Percentiles rank a stretch among this genome's conserved stretches.
Conservation (phyloP, 2,797 vertebrate species). For the Kryptolebias ocellatus region DNA sequence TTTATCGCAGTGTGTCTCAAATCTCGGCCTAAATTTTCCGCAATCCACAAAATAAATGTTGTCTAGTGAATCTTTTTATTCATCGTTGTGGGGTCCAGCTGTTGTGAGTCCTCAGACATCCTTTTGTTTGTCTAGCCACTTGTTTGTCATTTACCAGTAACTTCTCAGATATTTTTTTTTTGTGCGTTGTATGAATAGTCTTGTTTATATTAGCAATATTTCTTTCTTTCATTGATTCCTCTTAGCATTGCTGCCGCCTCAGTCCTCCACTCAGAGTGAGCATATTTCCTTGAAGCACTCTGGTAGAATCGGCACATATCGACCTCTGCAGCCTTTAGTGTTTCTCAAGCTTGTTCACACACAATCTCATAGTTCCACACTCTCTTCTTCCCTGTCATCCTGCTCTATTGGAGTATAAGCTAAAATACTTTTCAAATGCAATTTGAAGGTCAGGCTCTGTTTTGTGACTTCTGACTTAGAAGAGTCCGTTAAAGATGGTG, state of each 20-base stretch:
- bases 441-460: conserved; percentile 21
- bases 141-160: conserved; percentile 20
- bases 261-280: conserved; percentile 19
- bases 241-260: conserved; percentile 4
- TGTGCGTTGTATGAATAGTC: conserved; percentile 24
- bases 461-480: conserved; percentile 3
- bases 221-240: conserved; percentile 9
- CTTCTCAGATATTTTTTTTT: conserved; percentile 17
- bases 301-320: conserved; percentile 5
- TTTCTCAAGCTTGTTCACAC: conserved; percentile 17
- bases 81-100: conserved; percentile 24
- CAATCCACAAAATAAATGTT: conserved; percentile 21
- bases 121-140: conserved; percentile 11
- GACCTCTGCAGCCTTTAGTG: conserved; percentile 27
- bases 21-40: conserved; percentile 37
- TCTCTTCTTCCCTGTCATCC: background rate
- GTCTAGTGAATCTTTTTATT: conserved; percentile 20
- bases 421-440: conserved; percentile 2
- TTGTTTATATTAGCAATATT: conserved; percentile 20
- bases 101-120: conserved; percentile 23
- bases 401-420: background rate
- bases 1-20: conserved; percentile 13
- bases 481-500: background rate
- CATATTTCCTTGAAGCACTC: conserved; percentile 12
- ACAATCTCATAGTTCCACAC: background rate